Evolutionary conservation across 2,888 invertebrate genomes (phyloP), one percentile per base, ranked within the genome.

Genomic region (Camptogramma bilineatum): DNA sequence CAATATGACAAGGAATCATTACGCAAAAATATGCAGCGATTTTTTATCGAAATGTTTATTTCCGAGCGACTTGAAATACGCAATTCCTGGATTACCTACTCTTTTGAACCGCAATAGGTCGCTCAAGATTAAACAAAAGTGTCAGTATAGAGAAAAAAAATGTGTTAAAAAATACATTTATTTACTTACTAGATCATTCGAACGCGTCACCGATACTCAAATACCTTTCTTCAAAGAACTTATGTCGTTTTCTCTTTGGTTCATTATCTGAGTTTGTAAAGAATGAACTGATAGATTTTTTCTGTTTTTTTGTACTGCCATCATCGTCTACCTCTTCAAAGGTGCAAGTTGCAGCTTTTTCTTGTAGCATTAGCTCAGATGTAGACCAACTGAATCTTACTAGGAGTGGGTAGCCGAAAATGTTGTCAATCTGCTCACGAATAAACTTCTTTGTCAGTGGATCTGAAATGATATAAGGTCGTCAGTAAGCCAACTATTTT

Each of bases 351-450:
- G 95, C 94, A 0, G 97, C 97, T 55, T 95, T 94, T 4, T 96
- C 95, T 69, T 97, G 94, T 13, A 99, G 85, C 73, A 97, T 95
- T 51, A 95, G 95, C 66, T 96, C 96, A 0, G 99, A 97, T 0
- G 99, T 99, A 0, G 99, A 98, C 99, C 99, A 99, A 84, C 99
- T 98, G 85, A 99, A 99, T 66, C 99, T 94, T 0, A 99, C 99
- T 17, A 99, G 92, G 57, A 96, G 95, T 0, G 99, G 98, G 87
- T 96, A 99, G 0, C 99, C 99, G 91, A 99, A 99, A 0, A 99
- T 95, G 21, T 95, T 94, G 88, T 99, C 98, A 63, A 97, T 94
- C 81, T 96, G 95, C 9, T 96, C 94, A 0, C 94, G 86, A 39
- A 99, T 94, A 90, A 99, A 99, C 71, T 96, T 96, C 87, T 99